Evolutionary conservation across 2,888 invertebrate species (phyloP), one percentile per base, ranked within the genome.

Genomic region (Cactoblastis cactorum): DNA sequence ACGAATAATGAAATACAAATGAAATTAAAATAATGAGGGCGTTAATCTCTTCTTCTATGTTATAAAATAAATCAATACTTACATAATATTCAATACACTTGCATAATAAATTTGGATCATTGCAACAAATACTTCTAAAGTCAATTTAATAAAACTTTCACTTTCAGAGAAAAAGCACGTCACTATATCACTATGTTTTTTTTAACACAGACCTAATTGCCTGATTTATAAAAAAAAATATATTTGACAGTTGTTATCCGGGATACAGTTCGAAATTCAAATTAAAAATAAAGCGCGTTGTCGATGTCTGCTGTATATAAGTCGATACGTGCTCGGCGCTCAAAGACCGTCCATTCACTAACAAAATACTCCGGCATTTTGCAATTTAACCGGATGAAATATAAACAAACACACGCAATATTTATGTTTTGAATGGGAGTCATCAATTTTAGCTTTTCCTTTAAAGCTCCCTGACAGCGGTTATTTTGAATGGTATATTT

Each of bases 401-500:
- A 48, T 51, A 51, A 48, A 52, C 48, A 52, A 52, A 52, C 47
- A 48, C 5, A 51, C 33, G 24, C 15, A 43, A 24, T 24, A 12
- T 28, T 43, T 41, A n/a, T 22, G 41, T 17, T 12, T n/a, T 22
- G 37, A 24, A 41, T 41, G 24, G 24, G 1, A 5, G 24, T 28
- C 8, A 8, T 41, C 8, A 14, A 41, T 41, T 17, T 38, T 38
- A 38, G 22, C 22, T 14, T 12, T 41, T 41, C 9, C 3, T 24
- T 24, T n/a, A 14, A 28, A 28, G 3, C 19, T 19, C 8, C 18
- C 8, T 41, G 19, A n/a, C 17, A 19, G 18, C 38, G 11, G 9
- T n/a, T 15, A 37, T 37, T 37, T 37, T 6, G 8, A 37, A n/a
- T n/a, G n/a, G n/a, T n/a, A 15, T 15, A 37, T 15, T 8, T 39